Evolutionary conservation across 2,113 vertebrate species (phyloP).

Genomic region (Plecturocebus donacophilus): DNA sequence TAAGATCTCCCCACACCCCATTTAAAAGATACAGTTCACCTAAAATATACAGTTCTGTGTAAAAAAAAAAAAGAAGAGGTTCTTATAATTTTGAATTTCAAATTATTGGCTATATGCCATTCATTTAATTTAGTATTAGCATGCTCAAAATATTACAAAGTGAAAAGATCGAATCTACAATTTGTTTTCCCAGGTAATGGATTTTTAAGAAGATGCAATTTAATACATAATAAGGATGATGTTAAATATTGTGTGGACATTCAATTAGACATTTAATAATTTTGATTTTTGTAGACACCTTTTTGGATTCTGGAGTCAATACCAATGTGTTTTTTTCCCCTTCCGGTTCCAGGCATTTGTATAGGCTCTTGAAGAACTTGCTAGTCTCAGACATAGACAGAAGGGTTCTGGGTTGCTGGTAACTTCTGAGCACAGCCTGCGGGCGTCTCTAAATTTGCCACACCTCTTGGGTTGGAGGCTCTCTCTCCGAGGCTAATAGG

Average conservation of each 20-base stretch:
- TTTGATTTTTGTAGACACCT: neutral
- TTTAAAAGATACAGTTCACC: neutral
- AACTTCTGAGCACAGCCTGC: neutral
- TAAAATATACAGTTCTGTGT: neutral
- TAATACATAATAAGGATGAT: slow-evolving; percentile 16
- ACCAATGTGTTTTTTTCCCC: neutral
- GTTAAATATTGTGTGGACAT: slow-evolving; percentile 38
- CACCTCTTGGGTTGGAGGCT: neutral
- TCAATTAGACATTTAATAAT: slow-evolving; percentile 36
- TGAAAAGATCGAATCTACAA: neutral
- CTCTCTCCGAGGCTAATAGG: neutral
- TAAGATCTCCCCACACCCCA: neutral
- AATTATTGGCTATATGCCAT: neutral
- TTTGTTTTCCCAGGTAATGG: slow-evolving; percentile 16
- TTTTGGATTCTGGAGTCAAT: slow-evolving; percentile 38
- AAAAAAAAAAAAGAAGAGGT: neutral
- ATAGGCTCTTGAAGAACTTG: neutral
- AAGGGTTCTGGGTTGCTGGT: neutral
- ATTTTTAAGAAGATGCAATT: slow-evolving; percentile 22
- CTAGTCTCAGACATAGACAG: neutral
- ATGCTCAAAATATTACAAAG: slow-evolving; percentile 35
- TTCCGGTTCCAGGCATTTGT: slow-evolving; percentile 11
- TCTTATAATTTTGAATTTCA: slow-evolving; percentile 24
- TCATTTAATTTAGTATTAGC: neutral
- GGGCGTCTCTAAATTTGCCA: neutral